Percentiles rank a stretch among this genome's conserved stretches.
phyloP scores from a whole-genome alignment of 2,888 invertebrate genomes.

The Hipparchia semele region DNA sequence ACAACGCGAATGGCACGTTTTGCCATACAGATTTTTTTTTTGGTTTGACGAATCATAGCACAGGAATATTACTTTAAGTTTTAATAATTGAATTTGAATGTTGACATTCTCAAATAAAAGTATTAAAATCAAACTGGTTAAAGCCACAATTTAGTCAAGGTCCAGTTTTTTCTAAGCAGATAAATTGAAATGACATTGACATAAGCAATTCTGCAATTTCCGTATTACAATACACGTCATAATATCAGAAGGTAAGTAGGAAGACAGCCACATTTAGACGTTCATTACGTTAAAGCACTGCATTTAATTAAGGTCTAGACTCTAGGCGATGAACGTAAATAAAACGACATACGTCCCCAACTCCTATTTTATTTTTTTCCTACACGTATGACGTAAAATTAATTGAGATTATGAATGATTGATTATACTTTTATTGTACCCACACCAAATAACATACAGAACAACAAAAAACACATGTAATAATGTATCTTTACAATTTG shows the following conservation, averaged over 20 bases:
- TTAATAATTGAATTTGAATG: too few species aligned
- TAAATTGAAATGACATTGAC: slow-evolving; percentile 9
- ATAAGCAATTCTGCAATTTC: slow-evolving; percentile 26
- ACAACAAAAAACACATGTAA: too few species aligned
- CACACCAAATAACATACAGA: too few species aligned
- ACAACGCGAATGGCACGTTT: too few species aligned
- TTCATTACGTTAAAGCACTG: slow-evolving; percentile 22
- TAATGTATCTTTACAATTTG: too few species aligned
- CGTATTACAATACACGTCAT: slow-evolving; percentile 26
- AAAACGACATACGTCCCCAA: background rate
- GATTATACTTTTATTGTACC: too few species aligned
- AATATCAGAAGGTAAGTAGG: slow-evolving; percentile 23
- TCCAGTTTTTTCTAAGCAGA: slow-evolving; percentile 6
- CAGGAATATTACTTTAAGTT: too few species aligned
- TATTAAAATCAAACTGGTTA: background rate
- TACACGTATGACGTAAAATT: slow-evolving; percentile 31
- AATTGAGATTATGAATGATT: slow-evolving; percentile 18
- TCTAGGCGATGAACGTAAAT: too few species aligned
- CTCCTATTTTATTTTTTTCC: slow-evolving; percentile 32
- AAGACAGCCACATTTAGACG: slow-evolving; percentile 17
- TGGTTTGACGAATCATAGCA: too few species aligned
- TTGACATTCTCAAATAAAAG: background rate
- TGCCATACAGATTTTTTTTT: too few species aligned
- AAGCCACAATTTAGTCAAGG: background rate
- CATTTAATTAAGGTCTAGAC: slow-evolving; percentile 22